Percentiles rank a stretch among this genome's conserved stretches.
Conservation (phyloP, 2,888 invertebrate species). For the Acrocera orbiculus region DNA sequence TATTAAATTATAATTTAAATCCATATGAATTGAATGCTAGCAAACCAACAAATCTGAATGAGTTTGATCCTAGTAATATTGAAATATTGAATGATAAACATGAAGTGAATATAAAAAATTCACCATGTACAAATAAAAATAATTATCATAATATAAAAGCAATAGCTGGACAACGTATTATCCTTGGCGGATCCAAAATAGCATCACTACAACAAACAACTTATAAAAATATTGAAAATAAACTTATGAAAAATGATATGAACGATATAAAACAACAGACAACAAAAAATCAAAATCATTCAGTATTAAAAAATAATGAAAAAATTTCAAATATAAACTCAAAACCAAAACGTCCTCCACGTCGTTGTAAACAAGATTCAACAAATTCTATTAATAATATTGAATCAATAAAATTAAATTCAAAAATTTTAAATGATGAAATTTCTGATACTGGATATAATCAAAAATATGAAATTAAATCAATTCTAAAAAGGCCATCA, state of each 20-base stretch:
- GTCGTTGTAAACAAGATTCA: constrained; percentile 17
- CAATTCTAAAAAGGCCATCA: constrained; percentile 39
- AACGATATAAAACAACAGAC: background rate
- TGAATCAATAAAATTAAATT: constrained; percentile 10
- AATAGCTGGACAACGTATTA: constrained; percentile 51
- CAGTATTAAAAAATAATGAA: background rate
- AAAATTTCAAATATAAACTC: background rate
- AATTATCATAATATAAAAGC: constrained; percentile 39
- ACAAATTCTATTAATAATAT: constrained; percentile 7
- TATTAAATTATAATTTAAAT: constrained; percentile 67
- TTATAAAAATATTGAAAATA: constrained; percentile 34
- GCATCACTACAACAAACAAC: constrained; percentile 24
- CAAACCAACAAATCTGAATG: constrained; percentile 31
- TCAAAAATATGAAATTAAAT: constrained; percentile 33
- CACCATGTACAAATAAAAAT: constrained; percentile 4
- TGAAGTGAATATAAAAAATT: constrained; percentile 3
- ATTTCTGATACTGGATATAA: constrained; percentile 10
- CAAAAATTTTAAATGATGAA: constrained; percentile 11
- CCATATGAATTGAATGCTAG: constrained; percentile 63
- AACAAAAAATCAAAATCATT: background rate
- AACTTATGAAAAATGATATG: constrained; percentile 5
- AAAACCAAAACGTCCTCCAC: constrained; percentile 24
- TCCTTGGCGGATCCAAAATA: constrained; percentile 35
- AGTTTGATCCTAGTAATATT: constrained; percentile 31
- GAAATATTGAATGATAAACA: constrained; percentile 30